Evolutionary conservation across 2,888 invertebrate genomes (phyloP), one percentile per base, ranked within the genome.

Genomic region (Eumerus sabulonum): DNA sequence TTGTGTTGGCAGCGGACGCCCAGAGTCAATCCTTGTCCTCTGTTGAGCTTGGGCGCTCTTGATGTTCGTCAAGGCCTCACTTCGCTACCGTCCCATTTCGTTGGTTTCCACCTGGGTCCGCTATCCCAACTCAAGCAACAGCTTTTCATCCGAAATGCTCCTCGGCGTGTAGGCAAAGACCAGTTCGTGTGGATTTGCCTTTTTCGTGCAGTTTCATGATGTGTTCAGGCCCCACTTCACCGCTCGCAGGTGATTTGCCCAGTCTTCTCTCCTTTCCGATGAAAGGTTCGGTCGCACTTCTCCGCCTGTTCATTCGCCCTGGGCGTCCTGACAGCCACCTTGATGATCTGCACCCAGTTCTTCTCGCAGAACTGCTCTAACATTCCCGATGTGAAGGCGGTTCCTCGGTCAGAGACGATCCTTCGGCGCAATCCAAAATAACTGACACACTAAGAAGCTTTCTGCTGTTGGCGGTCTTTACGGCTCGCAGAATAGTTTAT

Each of bases 281-380:
- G 50, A n/a, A 19, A 0, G 0, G 1, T 0, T 14, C 17, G 36
- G 11, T 40, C 38, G 40, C 17, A 53, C 11, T n/a, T 5, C 17
- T 53, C 40, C 12, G 38, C 38, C 38, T 40, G 40, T 16, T 12
- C 38, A 17, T 38, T 17, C 38, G n/a, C 53, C 38, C 14, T 53
- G 11, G 40, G 11, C 16, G 17, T 40, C 38, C 53, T 17, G 40
- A 17, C 12, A 17, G 53, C 50, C 13, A 36, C 11, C 40, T 12
- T 40, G 40, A 12, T 40, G 7, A 11, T 40, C n/a, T 40, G 40
- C 40, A 4, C 40, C n/a, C 12, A 2, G n/a, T 12, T 4, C n/a
- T 40, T n/a, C 12, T 40, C n/a, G 40, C 40, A 40, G n/a, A 40
- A 40, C 40, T 40, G n/a, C 40, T 40, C 40, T 11, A 40, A 40